These are phyloP conservation scores for Sakesphorus luctuosus DNA, from an alignment of 2,113 vertebrate genomes.

Conservation along the genomic window DNA sequence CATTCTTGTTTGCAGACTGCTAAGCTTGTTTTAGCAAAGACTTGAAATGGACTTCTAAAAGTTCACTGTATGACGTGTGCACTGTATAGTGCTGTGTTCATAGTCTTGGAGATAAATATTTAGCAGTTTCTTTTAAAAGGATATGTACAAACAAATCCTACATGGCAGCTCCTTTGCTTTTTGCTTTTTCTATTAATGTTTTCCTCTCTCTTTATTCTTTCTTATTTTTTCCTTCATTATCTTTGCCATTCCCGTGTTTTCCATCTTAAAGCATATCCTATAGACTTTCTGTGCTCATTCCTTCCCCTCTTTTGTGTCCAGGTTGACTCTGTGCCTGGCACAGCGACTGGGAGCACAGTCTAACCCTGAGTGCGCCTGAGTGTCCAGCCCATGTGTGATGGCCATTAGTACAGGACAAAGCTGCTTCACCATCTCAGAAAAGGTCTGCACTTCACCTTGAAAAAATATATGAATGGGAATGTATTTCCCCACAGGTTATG, in stretches of 20 bases:
- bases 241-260: not conserved
- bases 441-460: not conserved
- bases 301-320: not conserved
- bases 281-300: not conserved
- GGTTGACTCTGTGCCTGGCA: not conserved
- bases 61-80: not conserved
- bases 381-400: not conserved
- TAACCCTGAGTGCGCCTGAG: not conserved
- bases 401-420: not conserved
- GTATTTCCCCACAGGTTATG: not conserved
- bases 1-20: slow-evolving; percentile 58
- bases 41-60: slow-evolving; percentile 1
- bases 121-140: not conserved
- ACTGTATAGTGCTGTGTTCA: not conserved
- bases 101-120: not conserved
- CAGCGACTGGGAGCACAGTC: not conserved
- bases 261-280: not conserved
- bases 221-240: not conserved
- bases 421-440: not conserved
- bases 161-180: not conserved
- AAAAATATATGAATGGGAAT: not conserved
- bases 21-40: slow-evolving; percentile 51
- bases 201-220: not conserved
- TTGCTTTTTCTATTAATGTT: not conserved
- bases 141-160: not conserved